These are phyloP conservation scores for Corvus hawaiiensis DNA, from an alignment of 2,113 vertebrate species.

Conservation along the genomic window DNA sequence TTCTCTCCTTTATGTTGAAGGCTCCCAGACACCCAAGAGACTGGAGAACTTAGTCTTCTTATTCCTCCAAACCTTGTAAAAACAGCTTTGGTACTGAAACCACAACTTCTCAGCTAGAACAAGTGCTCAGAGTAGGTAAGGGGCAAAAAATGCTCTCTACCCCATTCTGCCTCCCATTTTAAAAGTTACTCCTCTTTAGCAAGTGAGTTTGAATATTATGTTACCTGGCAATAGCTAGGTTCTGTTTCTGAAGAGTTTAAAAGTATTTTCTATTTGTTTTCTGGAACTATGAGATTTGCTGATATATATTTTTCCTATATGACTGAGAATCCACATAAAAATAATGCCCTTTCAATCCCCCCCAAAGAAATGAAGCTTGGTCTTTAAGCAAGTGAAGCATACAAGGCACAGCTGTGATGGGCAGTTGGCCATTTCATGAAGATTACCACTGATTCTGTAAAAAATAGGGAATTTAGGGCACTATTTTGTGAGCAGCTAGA, in stretches of 20 bases:
- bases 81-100: not conserved
- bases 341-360: not conserved
- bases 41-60: not conserved
- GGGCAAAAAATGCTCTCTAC: not conserved
- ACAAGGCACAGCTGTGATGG: not conserved
- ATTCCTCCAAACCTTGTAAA: not conserved
- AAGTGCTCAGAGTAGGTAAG: not conserved
- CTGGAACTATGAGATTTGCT: not conserved
- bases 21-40: not conserved
- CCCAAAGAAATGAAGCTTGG: not conserved
- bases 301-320: not conserved
- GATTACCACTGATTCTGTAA: not conserved
- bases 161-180: not conserved
- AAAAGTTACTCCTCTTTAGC: not conserved
- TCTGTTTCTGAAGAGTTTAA: not conserved
- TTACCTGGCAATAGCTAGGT: not conserved
- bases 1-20: not conserved
- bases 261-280: not conserved
- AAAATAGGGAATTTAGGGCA: conserved; percentile 13
- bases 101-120: not conserved
- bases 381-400: conserved; percentile 30
- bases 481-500: not conserved
- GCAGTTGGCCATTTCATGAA: conserved; percentile 9
- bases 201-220: not conserved
- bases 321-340: not conserved